phyloP scores from a whole-genome alignment of 2,888 invertebrate species.

The Troides oblongomaculatus region DNA sequence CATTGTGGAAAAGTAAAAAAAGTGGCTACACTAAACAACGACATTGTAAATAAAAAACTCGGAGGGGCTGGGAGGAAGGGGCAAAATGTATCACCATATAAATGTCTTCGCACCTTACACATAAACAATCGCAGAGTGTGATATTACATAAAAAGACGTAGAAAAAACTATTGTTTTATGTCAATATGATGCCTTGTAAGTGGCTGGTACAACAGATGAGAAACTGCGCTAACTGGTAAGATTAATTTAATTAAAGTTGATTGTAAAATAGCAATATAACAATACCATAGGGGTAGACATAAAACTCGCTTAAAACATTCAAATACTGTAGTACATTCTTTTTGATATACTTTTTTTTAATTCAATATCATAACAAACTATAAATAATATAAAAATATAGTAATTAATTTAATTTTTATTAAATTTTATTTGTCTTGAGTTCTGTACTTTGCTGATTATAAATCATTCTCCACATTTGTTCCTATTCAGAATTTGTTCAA shows the following conservation, averaged over 20 bases:
- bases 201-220: conserved; percentile 11
- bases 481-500: too few relatives aligned
- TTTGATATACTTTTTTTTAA: too few relatives aligned
- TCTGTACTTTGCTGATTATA: too few relatives aligned
- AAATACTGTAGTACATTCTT: neutral
- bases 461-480: too few relatives aligned
- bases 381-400: too few relatives aligned
- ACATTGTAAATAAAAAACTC: neutral
- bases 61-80: neutral
- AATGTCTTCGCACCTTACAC: neutral
- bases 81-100: neutral
- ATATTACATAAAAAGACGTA: neutral
- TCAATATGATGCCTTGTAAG: conserved; percentile 14
- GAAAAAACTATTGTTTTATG: neutral
- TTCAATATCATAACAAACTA: too few relatives aligned
- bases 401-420: too few relatives aligned
- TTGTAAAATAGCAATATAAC: neutral
- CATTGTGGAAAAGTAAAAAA: neutral
- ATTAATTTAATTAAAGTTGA: neutral
- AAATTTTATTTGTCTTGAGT: too few relatives aligned
- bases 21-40: neutral
- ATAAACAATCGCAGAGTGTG: neutral
- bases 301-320: neutral
- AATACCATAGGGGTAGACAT: neutral
- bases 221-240: conserved; percentile 21